These are phyloP conservation scores for Melanotus villosus DNA, from an alignment of 2,888 invertebrate genomes.

Conservation along the genomic window DNA sequence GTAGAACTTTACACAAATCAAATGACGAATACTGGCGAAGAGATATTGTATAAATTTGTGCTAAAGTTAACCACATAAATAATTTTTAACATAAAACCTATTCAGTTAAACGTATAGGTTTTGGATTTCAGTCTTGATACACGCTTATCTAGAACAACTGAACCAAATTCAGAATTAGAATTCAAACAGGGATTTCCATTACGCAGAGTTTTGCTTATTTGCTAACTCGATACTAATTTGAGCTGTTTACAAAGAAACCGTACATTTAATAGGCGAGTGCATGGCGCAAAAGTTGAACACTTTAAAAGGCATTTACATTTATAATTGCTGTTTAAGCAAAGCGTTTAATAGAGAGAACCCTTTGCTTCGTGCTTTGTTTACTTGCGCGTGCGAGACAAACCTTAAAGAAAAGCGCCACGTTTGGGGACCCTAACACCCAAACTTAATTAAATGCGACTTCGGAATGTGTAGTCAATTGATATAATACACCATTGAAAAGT, in stretches of 20 bases:
- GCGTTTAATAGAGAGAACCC: constrained; percentile 15
- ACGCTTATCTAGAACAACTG: no score
- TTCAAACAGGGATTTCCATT: no score
- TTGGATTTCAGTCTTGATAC: no score
- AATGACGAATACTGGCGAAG: no score
- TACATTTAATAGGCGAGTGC: constrained; percentile 5
- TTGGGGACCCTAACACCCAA: not conserved
- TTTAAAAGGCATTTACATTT: constrained; percentile 32
- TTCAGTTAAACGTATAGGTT: no score
- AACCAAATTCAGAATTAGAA: no score
- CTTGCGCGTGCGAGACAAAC: constrained; percentile 4
- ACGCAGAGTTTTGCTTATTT: constrained; percentile 13
- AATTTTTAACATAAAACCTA: no score
- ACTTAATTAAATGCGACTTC: constrained; percentile 24
- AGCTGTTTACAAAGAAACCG: constrained; percentile 19
- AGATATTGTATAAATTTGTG: no score
- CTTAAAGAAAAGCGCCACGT: constrained; percentile 8
- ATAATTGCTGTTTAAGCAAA: constrained; percentile 21
- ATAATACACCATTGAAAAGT: constrained; percentile 4
- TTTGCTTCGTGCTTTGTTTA: constrained; percentile 18
- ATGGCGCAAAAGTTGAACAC: constrained; percentile 22
- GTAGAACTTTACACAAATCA: no score
- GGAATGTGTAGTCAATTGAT: constrained; percentile 1
- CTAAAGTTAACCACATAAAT: no score
- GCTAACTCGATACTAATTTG: constrained; percentile 18